A percentile compares a stretch with the other conserved stretches of the same genome.
Conservation (phyloP, 2,888 invertebrate genomes). For the Harpagoxenus sublaevis region DNA sequence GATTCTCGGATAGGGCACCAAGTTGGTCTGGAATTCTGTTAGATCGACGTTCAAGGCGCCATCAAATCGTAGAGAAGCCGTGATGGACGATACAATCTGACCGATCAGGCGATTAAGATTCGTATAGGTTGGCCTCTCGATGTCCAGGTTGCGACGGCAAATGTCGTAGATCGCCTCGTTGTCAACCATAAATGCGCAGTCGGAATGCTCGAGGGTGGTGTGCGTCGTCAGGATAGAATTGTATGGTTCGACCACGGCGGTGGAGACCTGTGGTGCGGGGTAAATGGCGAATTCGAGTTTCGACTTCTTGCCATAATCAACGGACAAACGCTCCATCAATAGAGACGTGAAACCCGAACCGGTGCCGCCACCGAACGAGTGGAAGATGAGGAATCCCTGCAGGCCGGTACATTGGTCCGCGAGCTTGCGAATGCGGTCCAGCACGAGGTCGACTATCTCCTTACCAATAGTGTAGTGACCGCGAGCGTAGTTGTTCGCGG, state of each 20-base stretch:
- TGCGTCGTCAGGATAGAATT: constrained; percentile 99
- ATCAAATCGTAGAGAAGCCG: constrained; percentile 96
- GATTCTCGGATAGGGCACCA: constrained; percentile 98
- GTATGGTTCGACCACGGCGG: constrained; percentile 98
- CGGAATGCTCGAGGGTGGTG: constrained; percentile 96
- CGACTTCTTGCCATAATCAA: constrained; percentile 98
- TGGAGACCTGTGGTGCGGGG: constrained; percentile 97
- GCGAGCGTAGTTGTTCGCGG: constrained; percentile 98
- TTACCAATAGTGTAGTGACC: constrained; percentile 99
- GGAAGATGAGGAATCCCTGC: constrained; percentile 98
- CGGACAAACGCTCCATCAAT: constrained; percentile 97
- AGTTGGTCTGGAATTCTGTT: constrained; percentile 96
- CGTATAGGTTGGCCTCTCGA: constrained; percentile 98
- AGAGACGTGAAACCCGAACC: constrained; percentile 98
- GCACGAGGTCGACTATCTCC: constrained; percentile 96
- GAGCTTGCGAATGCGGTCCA: constrained; percentile 95
- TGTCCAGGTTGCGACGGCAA: constrained; percentile 97
- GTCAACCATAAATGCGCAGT: constrained; percentile 98
- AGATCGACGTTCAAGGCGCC: constrained; percentile 96
- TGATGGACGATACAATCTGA: constrained; percentile 97
- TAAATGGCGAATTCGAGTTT: constrained; percentile 96
- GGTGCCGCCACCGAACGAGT: constrained; percentile 97
- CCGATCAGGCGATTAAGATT: constrained; percentile 98
- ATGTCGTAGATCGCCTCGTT: constrained; percentile 96
- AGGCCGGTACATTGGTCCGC: constrained; percentile 97